A percentile compares a stretch with the other conserved stretches of the same genome.
phyloP scores from a whole-genome alignment of 2,113 vertebrate genomes.

The Pipa parva region DNA sequence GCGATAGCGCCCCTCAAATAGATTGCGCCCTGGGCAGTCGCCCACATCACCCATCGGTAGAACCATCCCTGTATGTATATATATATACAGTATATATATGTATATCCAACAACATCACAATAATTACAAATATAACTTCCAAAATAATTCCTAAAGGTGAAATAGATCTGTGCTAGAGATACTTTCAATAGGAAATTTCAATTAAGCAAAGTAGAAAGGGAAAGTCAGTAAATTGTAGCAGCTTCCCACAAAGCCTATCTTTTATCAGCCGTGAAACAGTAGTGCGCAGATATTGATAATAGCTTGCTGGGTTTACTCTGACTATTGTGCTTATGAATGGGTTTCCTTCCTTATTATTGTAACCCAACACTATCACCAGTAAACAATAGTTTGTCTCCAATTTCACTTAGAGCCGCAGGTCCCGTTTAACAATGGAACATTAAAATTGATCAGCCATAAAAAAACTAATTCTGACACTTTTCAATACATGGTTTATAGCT shows the following conservation, averaged over 20 bases:
- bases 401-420: slow-evolving; percentile 48
- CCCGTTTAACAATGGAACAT: background rate
- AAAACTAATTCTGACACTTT: too few species aligned
- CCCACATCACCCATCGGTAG: too few species aligned
- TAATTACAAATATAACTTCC: too few species aligned
- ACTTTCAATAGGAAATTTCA: slow-evolving; percentile 18
- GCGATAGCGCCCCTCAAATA: too few species aligned
- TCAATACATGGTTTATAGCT: too few species aligned
- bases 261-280: slow-evolving; percentile 49
- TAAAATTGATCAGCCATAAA: background rate
- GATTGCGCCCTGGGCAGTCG: too few species aligned
- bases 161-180: too few species aligned
- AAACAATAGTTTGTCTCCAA: slow-evolving; percentile 68
- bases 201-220: slow-evolving; percentile 47
- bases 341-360: slow-evolving; percentile 67
- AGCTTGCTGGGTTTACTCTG: slow-evolving; percentile 55
- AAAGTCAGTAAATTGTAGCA: slow-evolving; percentile 51
- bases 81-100: too few species aligned
- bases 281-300: slow-evolving; percentile 48
- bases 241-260: slow-evolving; percentile 43
- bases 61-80: too few species aligned
- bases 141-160: background rate
- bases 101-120: too few species aligned
- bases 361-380: slow-evolving; percentile 66
- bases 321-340: slow-evolving; percentile 60